Conservation (phyloP, 2,797 vertebrate species). For the Parauchenoglanis punctatus region DNA sequence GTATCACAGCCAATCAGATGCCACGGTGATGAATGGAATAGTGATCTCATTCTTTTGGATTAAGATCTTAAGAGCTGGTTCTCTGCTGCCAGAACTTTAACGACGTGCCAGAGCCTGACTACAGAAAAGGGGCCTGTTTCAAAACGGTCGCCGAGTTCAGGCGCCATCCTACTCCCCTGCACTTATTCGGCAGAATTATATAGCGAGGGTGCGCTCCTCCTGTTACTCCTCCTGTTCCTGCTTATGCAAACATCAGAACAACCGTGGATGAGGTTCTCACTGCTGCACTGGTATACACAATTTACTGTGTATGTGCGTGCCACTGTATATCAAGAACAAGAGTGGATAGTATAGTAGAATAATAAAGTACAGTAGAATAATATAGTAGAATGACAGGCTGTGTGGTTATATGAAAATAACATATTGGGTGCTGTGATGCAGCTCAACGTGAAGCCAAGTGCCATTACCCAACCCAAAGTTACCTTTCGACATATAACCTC, state of each 20-base stretch:
- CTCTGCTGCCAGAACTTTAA: conserved; percentile 32
- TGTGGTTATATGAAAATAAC: background rate
- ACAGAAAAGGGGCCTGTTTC: conserved; percentile 10
- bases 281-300: background rate
- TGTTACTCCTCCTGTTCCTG: conserved; percentile 1
- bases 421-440: background rate
- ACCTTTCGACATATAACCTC: background rate
- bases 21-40: conserved; percentile 47
- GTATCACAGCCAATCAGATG: conserved; percentile 50
- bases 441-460: background rate
- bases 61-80: conserved; percentile 39
- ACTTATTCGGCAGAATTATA: conserved; percentile 15
- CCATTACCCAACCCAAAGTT: background rate
- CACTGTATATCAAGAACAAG: background rate
- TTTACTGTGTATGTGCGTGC: background rate
- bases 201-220: background rate
- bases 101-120: conserved; percentile 25
- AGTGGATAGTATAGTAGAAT: background rate
- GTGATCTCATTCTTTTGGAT: conserved; percentile 56
- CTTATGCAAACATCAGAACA: conserved; percentile 20
- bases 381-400: background rate
- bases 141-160: conserved; percentile 19
- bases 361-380: too few relatives aligned
- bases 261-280: background rate
- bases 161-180: background rate